Evolutionary conservation across 2,797 vertebrate genomes (phyloP).

Genomic region (Apogon hyalosoma): DNA sequence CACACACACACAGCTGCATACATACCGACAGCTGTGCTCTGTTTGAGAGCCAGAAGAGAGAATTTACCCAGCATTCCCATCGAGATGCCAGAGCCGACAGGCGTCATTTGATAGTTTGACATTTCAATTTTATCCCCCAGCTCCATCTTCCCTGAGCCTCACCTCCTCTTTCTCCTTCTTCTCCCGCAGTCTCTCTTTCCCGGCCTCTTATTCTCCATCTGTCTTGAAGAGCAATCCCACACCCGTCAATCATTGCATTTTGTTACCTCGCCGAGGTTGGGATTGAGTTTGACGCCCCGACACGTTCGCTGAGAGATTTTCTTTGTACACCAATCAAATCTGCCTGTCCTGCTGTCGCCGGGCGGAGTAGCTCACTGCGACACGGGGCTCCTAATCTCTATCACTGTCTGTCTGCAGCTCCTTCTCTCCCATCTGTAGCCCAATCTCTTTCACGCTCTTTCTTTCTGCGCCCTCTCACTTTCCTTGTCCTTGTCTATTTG

Average conservation of each 20-base stretch:
- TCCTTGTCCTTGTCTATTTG: conserved; percentile 66
- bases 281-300: conserved; percentile 73
- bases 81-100: conserved; percentile 65
- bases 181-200: conserved; percentile 27
- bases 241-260: conserved; percentile 76
- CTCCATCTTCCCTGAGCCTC: conserved; percentile 37
- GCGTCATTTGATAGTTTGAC: conserved; percentile 78
- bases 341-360: conserved; percentile 69
- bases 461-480: conserved; percentile 39
- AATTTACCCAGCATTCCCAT: conserved; percentile 64
- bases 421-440: conserved; percentile 46
- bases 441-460: conserved; percentile 44
- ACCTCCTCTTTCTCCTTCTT: conserved; percentile 16
- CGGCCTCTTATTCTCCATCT: conserved; percentile 50
- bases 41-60: conserved; percentile 58
- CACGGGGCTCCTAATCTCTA: conserved; percentile 68
- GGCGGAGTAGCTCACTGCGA: conserved; percentile 55
- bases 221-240: conserved; percentile 72
- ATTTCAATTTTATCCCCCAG: conserved; percentile 78
- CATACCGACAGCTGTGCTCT: conserved; percentile 61
- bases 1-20: conserved; percentile 15
- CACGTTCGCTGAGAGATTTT: conserved; percentile 70
- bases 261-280: conserved; percentile 61
- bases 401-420: conserved; percentile 61
- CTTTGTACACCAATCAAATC: conserved; percentile 80